A percentile compares a stretch with the other conserved stretches of the same genome.
These are phyloP conservation scores for Sebastes kiyomatsui DNA, from an alignment of 2,797 vertebrate genomes.

Conservation along the genomic window DNA sequence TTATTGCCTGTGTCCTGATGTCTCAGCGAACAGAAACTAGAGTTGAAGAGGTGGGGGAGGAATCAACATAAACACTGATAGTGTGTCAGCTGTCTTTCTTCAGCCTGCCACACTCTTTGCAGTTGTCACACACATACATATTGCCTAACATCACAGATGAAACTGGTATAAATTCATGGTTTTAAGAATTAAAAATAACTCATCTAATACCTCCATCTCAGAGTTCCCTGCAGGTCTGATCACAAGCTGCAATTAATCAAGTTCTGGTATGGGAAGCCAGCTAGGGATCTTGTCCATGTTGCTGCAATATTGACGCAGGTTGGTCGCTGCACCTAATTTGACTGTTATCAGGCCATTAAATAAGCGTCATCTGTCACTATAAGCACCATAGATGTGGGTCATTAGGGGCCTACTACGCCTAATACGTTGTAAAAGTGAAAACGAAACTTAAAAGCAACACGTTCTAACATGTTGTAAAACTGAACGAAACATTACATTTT, in stretches of 20 bases:
- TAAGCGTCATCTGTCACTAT: no score
- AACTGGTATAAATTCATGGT: background rate
- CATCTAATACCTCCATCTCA: background rate
- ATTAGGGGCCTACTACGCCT: no score
- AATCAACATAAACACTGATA: slow-evolving; percentile 30
- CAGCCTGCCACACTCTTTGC: slow-evolving; percentile 20
- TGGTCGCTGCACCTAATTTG: background rate
- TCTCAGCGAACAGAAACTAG: slow-evolving; percentile 25
- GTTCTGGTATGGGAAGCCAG: background rate
- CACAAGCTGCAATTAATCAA: background rate
- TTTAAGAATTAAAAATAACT: background rate
- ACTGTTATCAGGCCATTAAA: no score
- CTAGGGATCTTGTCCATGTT: background rate
- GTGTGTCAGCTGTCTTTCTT: slow-evolving; percentile 40
- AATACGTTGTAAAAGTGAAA: no score
- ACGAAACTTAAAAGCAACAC: no score
- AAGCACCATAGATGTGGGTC: no score
- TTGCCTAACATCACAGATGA: background rate
- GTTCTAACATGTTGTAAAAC: no score
- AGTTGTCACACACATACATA: background rate
- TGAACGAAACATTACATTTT: no score
- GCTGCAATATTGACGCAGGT: background rate
- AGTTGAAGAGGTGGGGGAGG: slow-evolving; percentile 38
- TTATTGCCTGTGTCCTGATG: slow-evolving; percentile 65
- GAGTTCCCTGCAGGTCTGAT: background rate